Conservation (phyloP, 2,113 vertebrate genomes). For the Phrynocephalus versicolor region DNA sequence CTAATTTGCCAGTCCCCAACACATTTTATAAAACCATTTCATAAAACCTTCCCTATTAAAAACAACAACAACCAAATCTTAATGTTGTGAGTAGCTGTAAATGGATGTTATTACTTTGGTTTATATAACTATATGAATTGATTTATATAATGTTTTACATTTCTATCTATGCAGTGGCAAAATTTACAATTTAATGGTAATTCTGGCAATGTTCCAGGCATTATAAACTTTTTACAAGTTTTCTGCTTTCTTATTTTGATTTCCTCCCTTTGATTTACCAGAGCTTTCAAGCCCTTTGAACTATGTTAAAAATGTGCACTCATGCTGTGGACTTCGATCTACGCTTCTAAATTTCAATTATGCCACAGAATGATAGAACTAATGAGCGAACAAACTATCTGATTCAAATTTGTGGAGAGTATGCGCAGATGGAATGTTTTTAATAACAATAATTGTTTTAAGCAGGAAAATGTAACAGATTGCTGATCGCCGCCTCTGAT, state of each 20-base stretch:
- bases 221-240: conserved; percentile 48
- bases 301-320: conserved; percentile 1
- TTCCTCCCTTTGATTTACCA: conserved; percentile 55
- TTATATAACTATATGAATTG: conserved; percentile 48
- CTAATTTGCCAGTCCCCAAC: neutral
- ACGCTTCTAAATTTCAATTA: conserved; percentile 3
- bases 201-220: conserved; percentile 62
- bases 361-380: conserved; percentile 8
- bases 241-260: conserved; percentile 47
- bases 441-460: conserved; percentile 21
- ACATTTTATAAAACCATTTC: conserved; percentile 34
- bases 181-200: conserved; percentile 73
- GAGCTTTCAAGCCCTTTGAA: conserved; percentile 34
- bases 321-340: conserved; percentile 36
- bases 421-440: conserved; percentile 10
- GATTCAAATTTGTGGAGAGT: conserved; percentile 18
- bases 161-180: conserved; percentile 55
- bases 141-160: conserved; percentile 54
- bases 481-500: conserved; percentile 13
- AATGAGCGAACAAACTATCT: conserved; percentile 22
- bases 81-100: conserved; percentile 33
- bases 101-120: conserved; percentile 40
- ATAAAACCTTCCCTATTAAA: neutral
- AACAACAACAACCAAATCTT: conserved; percentile 28
- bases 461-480: neutral